Conservation (phyloP, 2,113 vertebrate species). For the Epinephelus lanceolatus region DNA sequence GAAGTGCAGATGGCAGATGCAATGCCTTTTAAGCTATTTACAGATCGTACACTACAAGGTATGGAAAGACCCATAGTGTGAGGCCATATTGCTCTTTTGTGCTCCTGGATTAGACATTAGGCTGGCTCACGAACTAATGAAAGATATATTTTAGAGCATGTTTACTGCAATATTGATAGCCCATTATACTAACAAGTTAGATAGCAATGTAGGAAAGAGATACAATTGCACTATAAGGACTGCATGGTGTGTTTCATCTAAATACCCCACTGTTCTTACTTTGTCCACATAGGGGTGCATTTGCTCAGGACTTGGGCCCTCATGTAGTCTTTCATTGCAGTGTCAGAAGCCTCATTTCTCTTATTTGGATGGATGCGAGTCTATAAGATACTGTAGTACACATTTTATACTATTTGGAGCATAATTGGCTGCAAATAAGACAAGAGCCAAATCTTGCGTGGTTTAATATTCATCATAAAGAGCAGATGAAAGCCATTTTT, state of each 20-base stretch:
- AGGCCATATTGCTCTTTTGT: conserved; percentile 69
- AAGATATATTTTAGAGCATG: conserved; percentile 37
- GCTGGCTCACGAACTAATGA: conserved; percentile 46
- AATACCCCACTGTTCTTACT: conserved; percentile 65
- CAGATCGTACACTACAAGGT: conserved; percentile 79
- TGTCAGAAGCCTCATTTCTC: conserved; percentile 17
- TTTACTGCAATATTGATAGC: conserved; percentile 40
- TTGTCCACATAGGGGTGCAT: conserved; percentile 81
- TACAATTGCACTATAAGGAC: background rate
- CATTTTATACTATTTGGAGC: background rate
- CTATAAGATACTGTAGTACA: background rate
- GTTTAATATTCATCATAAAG: background rate
- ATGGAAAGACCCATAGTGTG: conserved; percentile 66
- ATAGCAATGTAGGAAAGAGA: conserved; percentile 1
- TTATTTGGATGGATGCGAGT: conserved; percentile 3
- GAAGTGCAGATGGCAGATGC: conserved; percentile 85
- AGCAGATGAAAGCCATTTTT: conserved; percentile 5
- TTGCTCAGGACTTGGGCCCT: conserved; percentile 62
- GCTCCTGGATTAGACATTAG: conserved; percentile 56
- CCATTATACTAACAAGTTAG: conserved; percentile 21
- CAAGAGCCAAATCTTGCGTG: conserved; percentile 1
- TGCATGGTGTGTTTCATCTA: conserved; percentile 40
- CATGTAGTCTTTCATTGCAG: conserved; percentile 27
- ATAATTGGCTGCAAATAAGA: conserved; percentile 4
- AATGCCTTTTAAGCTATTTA: conserved; percentile 84